Percentiles rank a stretch among this genome's conserved stretches.
These are phyloP conservation scores for Galaxias olidus DNA, from an alignment of 2,797 vertebrate genomes.

Conservation along the genomic window DNA sequence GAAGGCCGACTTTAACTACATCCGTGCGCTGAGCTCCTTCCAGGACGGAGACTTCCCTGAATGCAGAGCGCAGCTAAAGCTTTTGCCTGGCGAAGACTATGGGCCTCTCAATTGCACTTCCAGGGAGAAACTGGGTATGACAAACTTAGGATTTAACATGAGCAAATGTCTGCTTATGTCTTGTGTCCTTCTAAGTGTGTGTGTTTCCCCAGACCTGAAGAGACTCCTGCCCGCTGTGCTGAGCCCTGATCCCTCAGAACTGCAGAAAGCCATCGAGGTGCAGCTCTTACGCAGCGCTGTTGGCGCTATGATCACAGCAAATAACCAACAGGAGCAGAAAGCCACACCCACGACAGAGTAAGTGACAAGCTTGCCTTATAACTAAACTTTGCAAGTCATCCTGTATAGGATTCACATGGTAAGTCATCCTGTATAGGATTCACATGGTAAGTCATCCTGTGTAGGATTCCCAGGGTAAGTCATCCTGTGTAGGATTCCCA, in stretches of 20 bases:
- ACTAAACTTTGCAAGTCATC: too few relatives aligned
- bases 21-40: conserved; percentile 92
- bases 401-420: too few relatives aligned
- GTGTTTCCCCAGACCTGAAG: conserved; percentile 84
- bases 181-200: conserved; percentile 3
- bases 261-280: conserved; percentile 96
- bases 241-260: conserved; percentile 93
- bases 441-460: too few relatives aligned
- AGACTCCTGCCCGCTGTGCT: conserved; percentile 90
- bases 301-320: conserved; percentile 80
- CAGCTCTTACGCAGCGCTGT: conserved; percentile 93
- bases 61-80: conserved; percentile 88
- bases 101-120: conserved; percentile 81
- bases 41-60: conserved; percentile 89
- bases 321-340: conserved; percentile 86
- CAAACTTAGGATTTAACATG: too few relatives aligned
- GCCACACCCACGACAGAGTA: conserved; percentile 85
- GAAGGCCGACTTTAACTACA: conserved; percentile 94
- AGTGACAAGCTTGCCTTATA: conserved; percentile 52
- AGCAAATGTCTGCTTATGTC: not conserved
- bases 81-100: conserved; percentile 95
- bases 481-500: too few relatives aligned
- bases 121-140: conserved; percentile 93
- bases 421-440: too few relatives aligned
- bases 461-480: too few relatives aligned